These are phyloP conservation scores for Troglohyphantes excavatus DNA, from an alignment of 2,888 invertebrate genomes.

Conservation along the genomic window DNA sequence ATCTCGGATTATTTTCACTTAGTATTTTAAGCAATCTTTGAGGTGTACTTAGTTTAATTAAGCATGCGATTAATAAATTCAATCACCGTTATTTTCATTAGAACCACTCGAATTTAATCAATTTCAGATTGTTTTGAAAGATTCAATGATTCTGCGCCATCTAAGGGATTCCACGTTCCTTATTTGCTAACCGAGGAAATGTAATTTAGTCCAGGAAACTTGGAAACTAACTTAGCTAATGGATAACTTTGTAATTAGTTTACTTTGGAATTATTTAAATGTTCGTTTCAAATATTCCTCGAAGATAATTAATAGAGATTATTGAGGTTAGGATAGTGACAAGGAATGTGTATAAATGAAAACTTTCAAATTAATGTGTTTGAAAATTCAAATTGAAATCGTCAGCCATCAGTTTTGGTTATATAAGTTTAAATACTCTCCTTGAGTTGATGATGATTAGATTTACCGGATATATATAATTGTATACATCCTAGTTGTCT, in stretches of 20 bases:
- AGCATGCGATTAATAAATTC: background rate
- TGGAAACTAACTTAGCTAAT: conserved; percentile 4
- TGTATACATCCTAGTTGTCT: no score
- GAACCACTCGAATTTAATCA: background rate
- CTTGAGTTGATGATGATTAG: no score
- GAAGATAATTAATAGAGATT: background rate
- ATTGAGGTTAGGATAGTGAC: background rate
- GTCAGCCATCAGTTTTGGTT: no score
- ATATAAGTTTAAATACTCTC: no score
- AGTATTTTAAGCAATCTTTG: background rate
- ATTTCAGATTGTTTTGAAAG: conserved; percentile 9
- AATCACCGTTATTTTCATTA: conserved; percentile 6
- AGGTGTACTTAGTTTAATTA: background rate
- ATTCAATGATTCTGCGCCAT: background rate
- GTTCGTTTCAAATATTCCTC: background rate
- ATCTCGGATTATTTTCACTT: no score
- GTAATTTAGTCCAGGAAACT: conserved; percentile 4
- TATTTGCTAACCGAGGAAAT: background rate
- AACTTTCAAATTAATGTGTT: background rate
- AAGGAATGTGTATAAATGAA: background rate
- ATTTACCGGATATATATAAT: no score
- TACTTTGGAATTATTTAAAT: conserved; percentile 5
- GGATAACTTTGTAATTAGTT: background rate
- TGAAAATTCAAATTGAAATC: no score
- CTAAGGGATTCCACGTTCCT: background rate